Evolutionary conservation across 2,888 invertebrate species (phyloP).

Genomic region (Saturnia pavonia): DNA sequence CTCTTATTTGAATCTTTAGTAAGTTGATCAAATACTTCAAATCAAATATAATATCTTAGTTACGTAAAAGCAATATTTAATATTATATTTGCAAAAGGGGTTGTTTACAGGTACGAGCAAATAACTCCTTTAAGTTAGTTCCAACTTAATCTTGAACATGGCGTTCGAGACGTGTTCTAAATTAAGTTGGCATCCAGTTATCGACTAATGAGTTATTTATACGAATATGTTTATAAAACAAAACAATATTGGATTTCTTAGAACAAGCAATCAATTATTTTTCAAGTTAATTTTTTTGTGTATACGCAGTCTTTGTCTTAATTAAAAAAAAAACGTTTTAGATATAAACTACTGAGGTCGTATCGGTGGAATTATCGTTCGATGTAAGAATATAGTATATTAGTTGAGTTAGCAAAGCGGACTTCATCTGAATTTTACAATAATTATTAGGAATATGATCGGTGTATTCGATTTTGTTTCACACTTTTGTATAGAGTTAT

Average conservation of each 20-base stretch:
- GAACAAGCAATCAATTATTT: constrained; percentile 29
- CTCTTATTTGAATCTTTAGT: not conserved
- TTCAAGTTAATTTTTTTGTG: constrained; percentile 14
- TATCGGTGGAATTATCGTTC: not conserved
- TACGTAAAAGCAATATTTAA: not conserved
- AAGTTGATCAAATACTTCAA: not conserved
- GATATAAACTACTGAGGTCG: not conserved
- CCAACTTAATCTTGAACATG: constrained; percentile 23
- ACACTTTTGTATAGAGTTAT: not conserved
- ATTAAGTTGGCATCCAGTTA: constrained; percentile 33
- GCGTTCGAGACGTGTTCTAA: constrained; percentile 28
- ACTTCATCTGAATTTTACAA: not conserved
- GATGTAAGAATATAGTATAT: not conserved
- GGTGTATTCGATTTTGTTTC: not conserved
- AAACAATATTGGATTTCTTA: constrained; percentile 22
- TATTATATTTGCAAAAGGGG: not conserved
- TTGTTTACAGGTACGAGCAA: not conserved
- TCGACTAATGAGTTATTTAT: constrained; percentile 35
- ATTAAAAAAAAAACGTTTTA: not conserved
- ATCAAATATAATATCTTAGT: not conserved
- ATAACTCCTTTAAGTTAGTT: not conserved
- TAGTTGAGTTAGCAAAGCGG: not conserved
- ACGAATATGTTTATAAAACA: constrained; percentile 41
- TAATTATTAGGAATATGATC: not conserved
- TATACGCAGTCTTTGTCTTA: not conserved